Conservation (phyloP, 1,140 invertebrate genomes). For the Tetranychus urticae region DNA sequence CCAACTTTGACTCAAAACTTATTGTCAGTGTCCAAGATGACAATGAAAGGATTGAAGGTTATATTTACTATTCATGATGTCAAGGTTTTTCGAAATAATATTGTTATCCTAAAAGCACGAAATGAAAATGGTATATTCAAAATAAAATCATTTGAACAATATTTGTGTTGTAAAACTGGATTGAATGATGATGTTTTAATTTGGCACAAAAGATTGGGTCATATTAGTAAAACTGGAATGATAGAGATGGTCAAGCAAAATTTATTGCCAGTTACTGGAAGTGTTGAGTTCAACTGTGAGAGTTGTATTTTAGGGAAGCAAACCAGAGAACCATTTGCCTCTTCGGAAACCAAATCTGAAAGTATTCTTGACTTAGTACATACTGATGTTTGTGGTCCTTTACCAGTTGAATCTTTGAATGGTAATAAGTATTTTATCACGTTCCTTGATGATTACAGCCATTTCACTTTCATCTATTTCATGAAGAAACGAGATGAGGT, state of each 20-base stretch:
- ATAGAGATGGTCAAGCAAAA: not conserved
- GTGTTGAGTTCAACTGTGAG: too few relatives aligned
- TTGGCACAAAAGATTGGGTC: constrained; percentile 5
- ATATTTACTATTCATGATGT: not conserved
- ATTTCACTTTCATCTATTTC: not conserved
- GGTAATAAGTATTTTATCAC: constrained; percentile 3
- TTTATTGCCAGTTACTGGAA: not conserved
- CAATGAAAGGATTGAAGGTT: not conserved
- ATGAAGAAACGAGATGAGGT: not conserved
- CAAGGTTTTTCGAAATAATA: not conserved
- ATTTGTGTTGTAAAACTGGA: not conserved
- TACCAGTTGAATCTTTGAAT: not conserved
- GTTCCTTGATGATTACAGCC: constrained; percentile 1
- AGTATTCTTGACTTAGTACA: not conserved
- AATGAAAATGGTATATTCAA: not conserved
- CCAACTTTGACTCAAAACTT: not conserved
- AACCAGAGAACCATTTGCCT: not conserved
- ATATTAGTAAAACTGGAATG: not conserved
- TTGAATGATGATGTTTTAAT: not conserved
- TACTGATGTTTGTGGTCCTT: not conserved
- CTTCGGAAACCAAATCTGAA: not conserved
- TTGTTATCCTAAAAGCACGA: not conserved
- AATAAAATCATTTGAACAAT: too few relatives aligned
- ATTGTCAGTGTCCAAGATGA: not conserved
- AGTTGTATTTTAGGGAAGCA: not conserved